A percentile compares a stretch with the other conserved stretches of the same genome.
Conservation (phyloP, 2,888 invertebrate genomes). For the Erynnis tages region DNA sequence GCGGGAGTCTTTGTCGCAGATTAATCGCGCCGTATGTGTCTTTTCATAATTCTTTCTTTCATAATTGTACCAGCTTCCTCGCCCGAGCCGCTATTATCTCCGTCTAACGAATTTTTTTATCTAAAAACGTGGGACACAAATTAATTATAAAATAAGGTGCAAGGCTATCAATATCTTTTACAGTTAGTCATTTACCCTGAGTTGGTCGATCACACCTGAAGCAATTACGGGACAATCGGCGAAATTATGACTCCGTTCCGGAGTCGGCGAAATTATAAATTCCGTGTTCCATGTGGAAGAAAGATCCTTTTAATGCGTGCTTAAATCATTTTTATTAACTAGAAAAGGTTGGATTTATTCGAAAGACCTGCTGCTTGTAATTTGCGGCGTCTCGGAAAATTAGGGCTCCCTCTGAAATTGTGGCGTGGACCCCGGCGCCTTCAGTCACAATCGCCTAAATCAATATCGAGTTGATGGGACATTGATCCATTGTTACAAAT, state of each 20-base stretch:
- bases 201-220: neutral
- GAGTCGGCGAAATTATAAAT: conserved; percentile 59
- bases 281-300: conserved; percentile 60
- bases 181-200: neutral
- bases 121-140: conserved; percentile 30
- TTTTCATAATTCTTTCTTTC: conserved; percentile 40
- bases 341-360: conserved; percentile 74
- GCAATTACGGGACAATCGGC: conserved; percentile 61
- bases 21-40: conserved; percentile 39
- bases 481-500: conserved; percentile 20
- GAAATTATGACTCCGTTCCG: conserved; percentile 50
- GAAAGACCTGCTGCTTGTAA: conserved; percentile 57
- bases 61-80: conserved; percentile 41
- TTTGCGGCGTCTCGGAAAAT: conserved; percentile 55
- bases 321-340: conserved; percentile 79
- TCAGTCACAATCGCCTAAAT: conserved; percentile 18
- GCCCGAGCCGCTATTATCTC: conserved; percentile 48
- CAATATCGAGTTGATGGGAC: conserved; percentile 20
- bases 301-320: conserved; percentile 71
- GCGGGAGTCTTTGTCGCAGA: conserved; percentile 34
- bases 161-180: conserved; percentile 1
- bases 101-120: conserved; percentile 45
- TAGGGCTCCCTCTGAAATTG: conserved; percentile 37
- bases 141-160: neutral
- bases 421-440: neutral